Conservation (phyloP, 2,797 vertebrate species). For the Anabas testudineus region DNA sequence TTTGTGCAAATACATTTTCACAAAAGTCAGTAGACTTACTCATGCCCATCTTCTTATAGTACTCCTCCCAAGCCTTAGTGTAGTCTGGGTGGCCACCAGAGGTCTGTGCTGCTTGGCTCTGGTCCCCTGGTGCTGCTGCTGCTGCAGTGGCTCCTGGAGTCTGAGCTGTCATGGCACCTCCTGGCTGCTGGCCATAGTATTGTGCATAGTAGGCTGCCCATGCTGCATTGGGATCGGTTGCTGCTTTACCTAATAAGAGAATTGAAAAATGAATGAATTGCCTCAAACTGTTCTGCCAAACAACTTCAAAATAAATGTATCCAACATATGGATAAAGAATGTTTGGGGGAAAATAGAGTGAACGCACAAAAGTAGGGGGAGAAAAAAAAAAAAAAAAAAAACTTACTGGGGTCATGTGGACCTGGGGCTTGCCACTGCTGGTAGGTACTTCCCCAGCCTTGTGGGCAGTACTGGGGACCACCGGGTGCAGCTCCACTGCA, state of each 20-base stretch:
- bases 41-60: constrained; percentile 95
- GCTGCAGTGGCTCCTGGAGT: constrained; percentile 81
- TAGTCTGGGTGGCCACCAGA: constrained; percentile 90
- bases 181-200: constrained; percentile 93
- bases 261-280: neutral
- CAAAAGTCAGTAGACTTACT: constrained; percentile 71
- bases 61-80: constrained; percentile 96
- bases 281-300: neutral
- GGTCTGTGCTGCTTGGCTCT: constrained; percentile 83
- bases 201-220: constrained; percentile 97
- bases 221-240: constrained; percentile 91
- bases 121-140: constrained; percentile 83
- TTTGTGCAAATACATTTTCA: neutral
- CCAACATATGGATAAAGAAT: neutral
- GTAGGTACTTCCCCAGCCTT: constrained; percentile 93
- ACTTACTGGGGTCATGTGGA: constrained; percentile 93
- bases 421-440: constrained; percentile 95
- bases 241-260: constrained; percentile 85
- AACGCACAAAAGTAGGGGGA: too few relatives aligned
- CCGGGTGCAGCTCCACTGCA: constrained; percentile 88
- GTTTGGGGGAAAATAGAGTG: neutral
- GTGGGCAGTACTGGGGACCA: constrained; percentile 91
- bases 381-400: neutral
- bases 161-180: constrained; percentile 86
- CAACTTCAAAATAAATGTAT: neutral